Percentiles rank a stretch among this genome's conserved stretches.
phyloP scores from a whole-genome alignment of 2,888 invertebrate genomes.

The Panorpa germanica region DNA sequence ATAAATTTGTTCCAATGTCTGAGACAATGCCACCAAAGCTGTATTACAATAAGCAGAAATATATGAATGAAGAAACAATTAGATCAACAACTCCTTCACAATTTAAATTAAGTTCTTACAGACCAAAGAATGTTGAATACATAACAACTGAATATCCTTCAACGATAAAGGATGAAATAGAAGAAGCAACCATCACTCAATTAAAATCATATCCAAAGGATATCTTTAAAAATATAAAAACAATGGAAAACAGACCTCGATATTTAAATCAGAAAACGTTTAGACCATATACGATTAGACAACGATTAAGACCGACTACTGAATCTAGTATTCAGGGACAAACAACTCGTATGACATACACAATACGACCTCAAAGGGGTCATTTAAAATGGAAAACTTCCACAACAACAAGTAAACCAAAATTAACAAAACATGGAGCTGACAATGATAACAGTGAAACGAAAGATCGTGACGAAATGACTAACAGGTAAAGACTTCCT shows the following conservation, averaged over 20 bases:
- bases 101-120: too few relatives aligned
- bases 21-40: constrained; percentile 28
- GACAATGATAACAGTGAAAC: constrained; percentile 31
- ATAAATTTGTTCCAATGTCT: constrained; percentile 41
- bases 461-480: constrained; percentile 17
- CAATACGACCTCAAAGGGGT: constrained; percentile 27
- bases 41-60: too few relatives aligned
- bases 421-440: constrained; percentile 26
- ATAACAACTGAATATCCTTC: constrained; percentile 9
- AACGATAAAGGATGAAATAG: too few relatives aligned
- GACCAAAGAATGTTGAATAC: constrained; percentile 11
- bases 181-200: too few relatives aligned
- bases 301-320: constrained; percentile 28
- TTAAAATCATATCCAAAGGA: too few relatives aligned
- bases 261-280: constrained; percentile 30
- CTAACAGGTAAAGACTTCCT: constrained; percentile 13
- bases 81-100: constrained; percentile 10
- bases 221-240: too few relatives aligned
- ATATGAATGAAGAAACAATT: constrained; percentile 11
- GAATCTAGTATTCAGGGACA: constrained; percentile 11
- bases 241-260: constrained; percentile 27
- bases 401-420: constrained; percentile 24
- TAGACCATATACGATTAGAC: constrained; percentile 31
- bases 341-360: constrained; percentile 20
- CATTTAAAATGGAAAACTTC: constrained; percentile 25